Evolutionary conservation across 2,888 invertebrate species (phyloP).

Genomic region (Philereme transversata): DNA sequence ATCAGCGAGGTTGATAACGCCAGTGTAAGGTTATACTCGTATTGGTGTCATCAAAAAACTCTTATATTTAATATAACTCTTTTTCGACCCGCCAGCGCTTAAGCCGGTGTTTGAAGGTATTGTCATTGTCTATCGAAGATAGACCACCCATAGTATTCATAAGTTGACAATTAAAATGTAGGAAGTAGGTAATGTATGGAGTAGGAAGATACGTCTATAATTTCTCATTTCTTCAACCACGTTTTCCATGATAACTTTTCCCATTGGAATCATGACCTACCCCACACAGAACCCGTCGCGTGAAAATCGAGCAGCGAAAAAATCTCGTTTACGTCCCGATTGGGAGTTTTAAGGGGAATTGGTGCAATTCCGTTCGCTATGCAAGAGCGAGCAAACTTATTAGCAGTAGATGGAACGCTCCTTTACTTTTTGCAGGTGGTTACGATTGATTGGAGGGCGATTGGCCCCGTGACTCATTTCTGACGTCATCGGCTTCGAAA

Average conservation of each 20-base stretch:
- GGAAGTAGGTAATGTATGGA: no score
- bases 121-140: no score
- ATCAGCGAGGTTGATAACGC: no score
- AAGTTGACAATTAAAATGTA: no score
- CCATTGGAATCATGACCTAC: slow-evolving; percentile 22
- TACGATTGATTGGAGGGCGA: slow-evolving; percentile 71
- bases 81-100: no score
- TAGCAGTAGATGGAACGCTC: slow-evolving; percentile 55
- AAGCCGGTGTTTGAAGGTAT: no score
- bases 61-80: no score
- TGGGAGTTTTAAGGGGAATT: slow-evolving; percentile 57
- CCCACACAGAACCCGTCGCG: slow-evolving; percentile 25
- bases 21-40: no score
- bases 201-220: not conserved
- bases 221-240: not conserved
- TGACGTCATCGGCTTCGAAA: slow-evolving; percentile 15
- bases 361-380: slow-evolving; percentile 75
- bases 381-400: slow-evolving; percentile 81
- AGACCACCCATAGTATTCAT: no score
- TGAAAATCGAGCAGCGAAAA: slow-evolving; percentile 39
- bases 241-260: not conserved
- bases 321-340: slow-evolving; percentile 63
- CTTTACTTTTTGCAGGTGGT: slow-evolving; percentile 76
- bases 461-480: slow-evolving; percentile 57
- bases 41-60: no score